Conservation (phyloP, 2,113 vertebrate species). For the Peromyscus polionotus region DNA sequence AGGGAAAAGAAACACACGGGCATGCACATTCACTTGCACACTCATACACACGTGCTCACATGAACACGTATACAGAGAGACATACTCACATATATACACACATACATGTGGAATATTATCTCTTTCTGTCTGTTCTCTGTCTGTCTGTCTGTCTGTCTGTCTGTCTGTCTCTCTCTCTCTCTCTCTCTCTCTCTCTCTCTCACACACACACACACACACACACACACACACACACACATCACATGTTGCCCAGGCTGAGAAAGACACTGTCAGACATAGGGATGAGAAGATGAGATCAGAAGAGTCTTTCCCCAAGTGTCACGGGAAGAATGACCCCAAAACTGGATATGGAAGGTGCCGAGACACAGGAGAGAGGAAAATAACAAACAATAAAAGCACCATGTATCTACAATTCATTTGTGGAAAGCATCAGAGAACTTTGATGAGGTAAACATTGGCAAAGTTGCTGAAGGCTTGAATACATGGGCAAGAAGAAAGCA, state of each 20-base stretch:
- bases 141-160: not conserved
- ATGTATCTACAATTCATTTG: too few species aligned
- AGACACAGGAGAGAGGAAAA: not conserved
- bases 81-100: not conserved
- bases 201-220: not conserved
- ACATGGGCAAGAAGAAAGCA: not conserved
- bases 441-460: not conserved
- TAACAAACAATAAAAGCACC: not conserved
- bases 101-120: not conserved
- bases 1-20: not conserved
- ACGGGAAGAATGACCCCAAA: not conserved
- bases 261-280: not conserved
- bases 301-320: not conserved
- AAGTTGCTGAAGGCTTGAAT: not conserved
- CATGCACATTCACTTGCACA: not conserved
- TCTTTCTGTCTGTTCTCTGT: not conserved
- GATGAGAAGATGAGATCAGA: not conserved
- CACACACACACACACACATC: not conserved
- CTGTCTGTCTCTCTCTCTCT: not conserved
- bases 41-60: not conserved
- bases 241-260: fast-evolving
- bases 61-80: not conserved
- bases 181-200: not conserved
- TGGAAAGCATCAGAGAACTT: not conserved
- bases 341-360: not conserved